Base-by-base conservation (phyloP, 2,797 vertebrate genomes). In the Danio albolineatus region DNA sequence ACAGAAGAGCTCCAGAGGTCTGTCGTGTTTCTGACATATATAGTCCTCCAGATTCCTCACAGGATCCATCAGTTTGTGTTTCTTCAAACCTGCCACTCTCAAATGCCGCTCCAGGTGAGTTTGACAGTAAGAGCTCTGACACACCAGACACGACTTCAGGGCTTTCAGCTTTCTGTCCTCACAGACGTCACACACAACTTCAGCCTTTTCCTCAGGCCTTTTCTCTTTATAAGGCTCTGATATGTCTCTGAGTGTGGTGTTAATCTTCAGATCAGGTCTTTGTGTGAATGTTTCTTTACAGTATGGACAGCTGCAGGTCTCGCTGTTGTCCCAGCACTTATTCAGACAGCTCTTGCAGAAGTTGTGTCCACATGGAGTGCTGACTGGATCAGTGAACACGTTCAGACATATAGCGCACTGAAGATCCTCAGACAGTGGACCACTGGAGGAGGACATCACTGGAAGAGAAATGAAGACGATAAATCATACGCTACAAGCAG, bases 311-410 rank as follows among this genome's bases (percentile, higher is more conserved):
- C 13, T 21, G 53, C 4, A 56, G 69, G 53, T 16, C 51, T 21
- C 51, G 53, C 17, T 57, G 51, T 21, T 56, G 51, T 44, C 1
- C 69, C 69, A 72, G 4, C 1, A 28, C 3, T 6, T 72, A 16
- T 44, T 43, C 14, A 72, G 69, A 8, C 69, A 57, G 69, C 2
- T 72, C 53, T 43, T 72, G 36, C 69, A 72, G 69, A 72, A 72
- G 69, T 44, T 72, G 69, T 72, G 69, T 28, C 28, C 28, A 28
- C 28, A 28, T 3, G 28, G 28, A 28, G 28, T 28, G 28, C 28
- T 28, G 28, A 56, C 69, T 69, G 56, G 49, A 72, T 74, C 59
- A 51, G 9, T 74, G n/a, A 74, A 74, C 73, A 74, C 59, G 0
- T 74, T 57, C 28, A 74, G 46, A 62, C 72, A 74, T 60, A 75